Percentiles rank a stretch among this genome's conserved stretches.
Evolutionary conservation across 2,113 vertebrate species (phyloP).

Genomic region (Vulpes lagopus): DNA sequence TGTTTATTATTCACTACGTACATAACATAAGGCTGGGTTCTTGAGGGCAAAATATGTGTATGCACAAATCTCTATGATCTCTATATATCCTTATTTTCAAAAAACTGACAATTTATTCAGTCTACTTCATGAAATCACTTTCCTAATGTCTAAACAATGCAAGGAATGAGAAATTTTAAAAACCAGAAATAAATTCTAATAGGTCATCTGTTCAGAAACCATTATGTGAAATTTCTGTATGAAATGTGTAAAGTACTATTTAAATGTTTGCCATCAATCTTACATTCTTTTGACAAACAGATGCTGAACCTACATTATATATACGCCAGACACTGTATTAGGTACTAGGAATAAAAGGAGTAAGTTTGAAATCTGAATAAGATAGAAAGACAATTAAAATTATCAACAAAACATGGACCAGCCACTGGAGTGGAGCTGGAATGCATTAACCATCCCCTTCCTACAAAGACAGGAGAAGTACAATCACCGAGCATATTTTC

Average conservation of each 20-base stretch:
- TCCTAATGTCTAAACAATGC: background rate
- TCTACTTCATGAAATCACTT: slow-evolving; percentile 48
- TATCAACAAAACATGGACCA: slow-evolving; percentile 3
- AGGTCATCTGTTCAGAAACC: background rate
- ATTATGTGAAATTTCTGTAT: slow-evolving; percentile 35
- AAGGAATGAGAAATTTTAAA: slow-evolving; percentile 33
- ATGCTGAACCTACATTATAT: background rate
- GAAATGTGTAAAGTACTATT: background rate
- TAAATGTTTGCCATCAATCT: background rate
- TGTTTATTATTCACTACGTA: slow-evolving; percentile 20
- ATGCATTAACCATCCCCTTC: background rate
- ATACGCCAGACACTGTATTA: background rate
- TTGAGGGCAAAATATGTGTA: background rate
- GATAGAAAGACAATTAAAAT: background rate
- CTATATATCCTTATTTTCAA: slow-evolving; percentile 53
- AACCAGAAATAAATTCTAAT: slow-evolving; percentile 45
- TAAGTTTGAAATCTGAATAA: slow-evolving; percentile 45
- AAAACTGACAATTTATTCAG: slow-evolving; percentile 24
- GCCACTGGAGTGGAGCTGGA: background rate
- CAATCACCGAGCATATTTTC: background rate
- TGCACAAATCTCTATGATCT: background rate
- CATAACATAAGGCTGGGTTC: background rate
- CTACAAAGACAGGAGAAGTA: background rate
- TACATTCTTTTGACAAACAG: background rate
- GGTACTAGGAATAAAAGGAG: background rate